Base-by-base conservation (phyloP, 2,797 vertebrate species). In the Taenioides sp. region DNA sequence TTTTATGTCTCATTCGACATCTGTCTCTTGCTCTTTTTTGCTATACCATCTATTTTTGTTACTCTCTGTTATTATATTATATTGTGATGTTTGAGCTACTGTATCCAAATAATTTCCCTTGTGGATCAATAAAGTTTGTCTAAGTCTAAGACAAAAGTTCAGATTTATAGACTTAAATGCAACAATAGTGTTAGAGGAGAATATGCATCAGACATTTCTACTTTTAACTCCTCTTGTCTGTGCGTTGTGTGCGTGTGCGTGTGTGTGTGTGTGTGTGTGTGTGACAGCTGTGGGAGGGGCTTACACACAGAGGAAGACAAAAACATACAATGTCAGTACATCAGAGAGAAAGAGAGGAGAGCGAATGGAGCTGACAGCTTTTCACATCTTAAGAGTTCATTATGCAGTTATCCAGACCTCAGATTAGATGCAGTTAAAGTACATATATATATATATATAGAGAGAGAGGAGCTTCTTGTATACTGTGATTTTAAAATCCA, bases 311-410 rank as follows among this genome's bases (percentile, higher is more conserved):
- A 61, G 43, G 64, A 70, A 72, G 69, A 70, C 66, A 72, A 72
- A 68, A 54, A 59, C 50, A 40, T 22, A 87, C 68, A 79, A 68
- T 75, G 58, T 55, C 40, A 78, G 69, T 71, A 72, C 72, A 81
- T 78, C 68, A 70, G 17, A 49, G 72, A 69, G 69, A 71, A 65
- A 60, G 55, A 65, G 80, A 76, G 79, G 70, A 61, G 82, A 67
- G 71, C 72, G 73, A 73, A 75, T 54, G 0, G 76, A 80, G 80
- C 81, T 85, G 80, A 83, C 75, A 84, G 72, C 76, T 79, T 83
- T 83, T 82, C 80, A 76, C 82, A 70, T 66, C 73, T 72, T 77
- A 84, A 78, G 77, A 78, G 88, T 88, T 89, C 80, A 89, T 91
- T 84, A 89, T 78, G 73, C 76, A 79, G 75, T 86, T 82, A 84